Conservation (phyloP, 37 sponge, comb jelly and placozoan species). For the Mnemiopsis leidyi region DNA sequence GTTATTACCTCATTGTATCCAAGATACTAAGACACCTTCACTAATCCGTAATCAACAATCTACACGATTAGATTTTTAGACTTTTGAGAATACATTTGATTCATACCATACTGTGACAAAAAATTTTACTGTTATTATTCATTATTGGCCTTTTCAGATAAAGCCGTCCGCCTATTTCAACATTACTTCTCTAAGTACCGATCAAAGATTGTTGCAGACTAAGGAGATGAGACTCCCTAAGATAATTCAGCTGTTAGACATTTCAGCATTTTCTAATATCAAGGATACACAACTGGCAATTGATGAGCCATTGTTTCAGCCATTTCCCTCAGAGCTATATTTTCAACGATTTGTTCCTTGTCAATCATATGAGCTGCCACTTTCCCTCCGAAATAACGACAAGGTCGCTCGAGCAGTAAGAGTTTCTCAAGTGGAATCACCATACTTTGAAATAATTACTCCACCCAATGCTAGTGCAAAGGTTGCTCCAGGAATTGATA, state of each 20-base stretch:
- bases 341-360: slow-evolving; percentile 90
- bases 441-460: slow-evolving; percentile 82
- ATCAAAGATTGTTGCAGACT: slow-evolving; percentile 72
- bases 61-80: too few relatives aligned
- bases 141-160: slow-evolving; percentile 67
- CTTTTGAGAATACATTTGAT: too few relatives aligned
- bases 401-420: slow-evolving; percentile 86
- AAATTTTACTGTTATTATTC: too few relatives aligned
- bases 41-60: too few relatives aligned
- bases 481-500: slow-evolving; percentile 97
- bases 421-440: slow-evolving; percentile 84
- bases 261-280: slow-evolving; percentile 75
- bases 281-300: slow-evolving; percentile 79
- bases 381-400: slow-evolving; percentile 82
- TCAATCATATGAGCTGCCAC: slow-evolving; percentile 75
- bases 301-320: slow-evolving; percentile 88
- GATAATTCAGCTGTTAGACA: slow-evolving; percentile 90
- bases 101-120: too few relatives aligned
- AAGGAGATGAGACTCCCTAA: slow-evolving; percentile 74
- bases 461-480: slow-evolving; percentile 78
- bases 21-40: too few relatives aligned
- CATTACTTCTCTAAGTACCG: slow-evolving; percentile 77
- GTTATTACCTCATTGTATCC: too few relatives aligned
- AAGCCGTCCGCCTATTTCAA: slow-evolving; percentile 83
- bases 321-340: slow-evolving; percentile 86